Conservation (phyloP, 2,888 invertebrate genomes). For the Apomyelois bistriatella region DNA sequence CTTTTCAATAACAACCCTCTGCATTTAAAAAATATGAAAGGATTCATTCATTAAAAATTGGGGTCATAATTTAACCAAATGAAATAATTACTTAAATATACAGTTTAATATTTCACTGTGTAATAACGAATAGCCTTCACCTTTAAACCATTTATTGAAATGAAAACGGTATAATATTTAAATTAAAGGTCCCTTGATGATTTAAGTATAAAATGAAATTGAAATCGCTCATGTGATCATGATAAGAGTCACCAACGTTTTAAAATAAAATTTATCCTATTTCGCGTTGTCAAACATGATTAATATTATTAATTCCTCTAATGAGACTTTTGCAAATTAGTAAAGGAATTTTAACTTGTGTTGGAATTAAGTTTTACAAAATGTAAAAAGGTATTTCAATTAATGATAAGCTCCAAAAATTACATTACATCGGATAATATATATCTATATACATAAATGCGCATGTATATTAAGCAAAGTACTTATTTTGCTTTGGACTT, state of each 20-base stretch:
- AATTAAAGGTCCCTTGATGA: background rate
- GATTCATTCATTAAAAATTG: slow-evolving; percentile 32
- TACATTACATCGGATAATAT: too few species aligned
- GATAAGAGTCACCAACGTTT: background rate
- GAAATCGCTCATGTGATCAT: background rate
- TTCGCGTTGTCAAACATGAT: background rate
- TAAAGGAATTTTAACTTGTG: too few species aligned
- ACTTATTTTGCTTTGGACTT: too few species aligned
- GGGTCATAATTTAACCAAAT: background rate
- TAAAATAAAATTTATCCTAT: background rate
- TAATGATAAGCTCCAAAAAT: too few species aligned
- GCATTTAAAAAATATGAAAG: slow-evolving; percentile 50
- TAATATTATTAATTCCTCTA: background rate
- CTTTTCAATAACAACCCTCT: slow-evolving; percentile 59
- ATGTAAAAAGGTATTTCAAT: too few species aligned
- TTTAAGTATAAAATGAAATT: background rate
- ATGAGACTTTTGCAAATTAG: too few species aligned
- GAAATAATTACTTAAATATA: background rate
- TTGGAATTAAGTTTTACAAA: too few species aligned
- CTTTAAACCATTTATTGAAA: slow-evolving; percentile 5
- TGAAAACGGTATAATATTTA: background rate
- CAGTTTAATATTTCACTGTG: background rate
- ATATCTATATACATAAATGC: too few species aligned
- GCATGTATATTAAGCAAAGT: too few species aligned
- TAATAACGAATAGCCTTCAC: background rate